These are phyloP conservation scores for Pogonus chalceus DNA, from an alignment of 1,140 invertebrate genomes.

Conservation along the genomic window DNA sequence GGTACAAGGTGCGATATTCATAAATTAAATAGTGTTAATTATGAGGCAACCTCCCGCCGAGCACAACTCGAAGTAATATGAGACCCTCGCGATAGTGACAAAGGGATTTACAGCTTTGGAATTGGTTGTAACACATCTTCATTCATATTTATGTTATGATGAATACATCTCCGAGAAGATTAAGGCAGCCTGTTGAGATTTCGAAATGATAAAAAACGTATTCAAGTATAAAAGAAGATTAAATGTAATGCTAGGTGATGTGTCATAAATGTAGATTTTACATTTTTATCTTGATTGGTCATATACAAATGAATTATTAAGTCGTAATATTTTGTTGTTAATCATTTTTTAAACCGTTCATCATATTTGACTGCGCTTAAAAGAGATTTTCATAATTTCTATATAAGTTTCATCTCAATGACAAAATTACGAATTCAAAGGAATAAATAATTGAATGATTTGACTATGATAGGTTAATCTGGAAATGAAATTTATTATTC, in stretches of 20 bases:
- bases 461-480: too few relatives aligned
- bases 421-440: too few relatives aligned
- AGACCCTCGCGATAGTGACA: neutral
- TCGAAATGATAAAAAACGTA: neutral
- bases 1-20: neutral
- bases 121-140: neutral
- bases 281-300: neutral
- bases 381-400: too few relatives aligned
- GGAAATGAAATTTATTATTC: too few relatives aligned
- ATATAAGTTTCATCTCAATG: too few relatives aligned
- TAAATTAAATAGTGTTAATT: neutral
- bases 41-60: neutral
- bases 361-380: too few relatives aligned
- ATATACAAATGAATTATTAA: too few relatives aligned
- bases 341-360: too few relatives aligned
- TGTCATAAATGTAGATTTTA: neutral
- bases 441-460: too few relatives aligned
- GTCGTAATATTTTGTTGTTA: too few relatives aligned
- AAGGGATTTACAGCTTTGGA: neutral
- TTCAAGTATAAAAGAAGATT: neutral
- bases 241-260: neutral
- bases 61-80: neutral
- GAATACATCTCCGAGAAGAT: neutral
- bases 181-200: neutral
- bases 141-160: neutral